phyloP scores from a whole-genome alignment of 2,113 vertebrate genomes.

The Tetraodon nigroviridis region DNA sequence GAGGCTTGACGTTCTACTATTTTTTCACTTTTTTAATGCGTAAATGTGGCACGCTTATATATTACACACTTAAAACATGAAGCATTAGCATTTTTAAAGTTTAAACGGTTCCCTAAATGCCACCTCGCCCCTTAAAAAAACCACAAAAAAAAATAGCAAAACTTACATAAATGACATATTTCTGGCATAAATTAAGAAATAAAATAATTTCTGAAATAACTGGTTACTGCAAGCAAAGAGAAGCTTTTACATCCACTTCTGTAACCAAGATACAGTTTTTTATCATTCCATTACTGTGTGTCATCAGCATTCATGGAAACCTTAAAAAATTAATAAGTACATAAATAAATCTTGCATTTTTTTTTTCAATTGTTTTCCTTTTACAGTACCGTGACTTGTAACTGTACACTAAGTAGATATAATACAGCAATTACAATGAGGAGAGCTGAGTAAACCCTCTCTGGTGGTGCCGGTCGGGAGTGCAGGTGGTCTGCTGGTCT shows the following conservation, averaged over 20 bases:
- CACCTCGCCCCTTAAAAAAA: constrained; percentile 29
- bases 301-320: constrained; percentile 59
- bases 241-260: constrained; percentile 48
- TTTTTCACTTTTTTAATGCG: too few relatives aligned
- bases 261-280: constrained; percentile 45
- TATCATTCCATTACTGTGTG: constrained; percentile 59
- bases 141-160: constrained; percentile 43
- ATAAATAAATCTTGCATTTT: constrained; percentile 71
- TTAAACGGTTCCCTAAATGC: constrained; percentile 16
- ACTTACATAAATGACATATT: constrained; percentile 43
- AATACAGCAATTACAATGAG: constrained; percentile 61
- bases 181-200: constrained; percentile 52
- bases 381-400: constrained; percentile 72
- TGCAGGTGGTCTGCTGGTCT: constrained; percentile 37
- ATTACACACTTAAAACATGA: constrained; percentile 44
- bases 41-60: background rate
- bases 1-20: constrained; percentile 37
- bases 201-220: constrained; percentile 54
- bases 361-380: constrained; percentile 52
- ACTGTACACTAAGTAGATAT: constrained; percentile 63
- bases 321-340: constrained; percentile 69
- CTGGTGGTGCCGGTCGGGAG: constrained; percentile 48
- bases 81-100: constrained; percentile 43
- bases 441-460: constrained; percentile 36
- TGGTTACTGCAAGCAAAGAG: constrained; percentile 54